Evolutionary conservation across 2,113 vertebrate species (phyloP).

Genomic region (Sapajus apella): DNA sequence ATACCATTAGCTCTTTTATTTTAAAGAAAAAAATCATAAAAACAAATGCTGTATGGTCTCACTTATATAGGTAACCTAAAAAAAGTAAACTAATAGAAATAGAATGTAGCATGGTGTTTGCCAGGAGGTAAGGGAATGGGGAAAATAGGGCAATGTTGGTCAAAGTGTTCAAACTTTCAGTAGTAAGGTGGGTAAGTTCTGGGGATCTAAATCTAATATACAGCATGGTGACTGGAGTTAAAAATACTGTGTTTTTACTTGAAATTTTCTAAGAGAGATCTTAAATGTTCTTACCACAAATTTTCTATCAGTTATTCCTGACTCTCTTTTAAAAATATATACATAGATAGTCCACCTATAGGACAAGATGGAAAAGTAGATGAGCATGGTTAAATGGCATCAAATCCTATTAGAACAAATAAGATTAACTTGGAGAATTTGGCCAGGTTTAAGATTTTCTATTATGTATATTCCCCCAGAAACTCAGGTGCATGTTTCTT

Average conservation of each 20-base stretch:
- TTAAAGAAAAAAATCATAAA: not conserved
- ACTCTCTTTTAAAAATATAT: not conserved
- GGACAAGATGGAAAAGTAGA: not conserved
- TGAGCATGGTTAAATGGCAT: not conserved
- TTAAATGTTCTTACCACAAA: not conserved
- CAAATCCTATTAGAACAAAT: not conserved
- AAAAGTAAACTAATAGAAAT: not conserved
- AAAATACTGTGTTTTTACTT: not conserved
- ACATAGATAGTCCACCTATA: not conserved
- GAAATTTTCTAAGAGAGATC: not conserved
- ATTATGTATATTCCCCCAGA: not conserved
- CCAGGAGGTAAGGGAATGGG: too few relatives aligned
- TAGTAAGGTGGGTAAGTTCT: not conserved
- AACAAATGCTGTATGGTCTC: not conserved
- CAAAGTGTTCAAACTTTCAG: not conserved
- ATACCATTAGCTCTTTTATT: not conserved
- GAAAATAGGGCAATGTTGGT: not conserved
- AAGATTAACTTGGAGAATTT: not conserved
- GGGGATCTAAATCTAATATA: not conserved
- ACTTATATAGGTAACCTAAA: not conserved
- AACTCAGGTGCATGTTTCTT: not conserved
- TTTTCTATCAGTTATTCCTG: not conserved
- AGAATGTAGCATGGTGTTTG: not conserved
- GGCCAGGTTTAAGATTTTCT: not conserved
- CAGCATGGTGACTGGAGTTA: not conserved